A percentile compares a stretch with the other conserved stretches of the same genome.
These are phyloP conservation scores for Anthopleura xanthogrammica DNA, from an alignment of 92 coral and sea anemone genomes.

Conservation along the genomic window DNA sequence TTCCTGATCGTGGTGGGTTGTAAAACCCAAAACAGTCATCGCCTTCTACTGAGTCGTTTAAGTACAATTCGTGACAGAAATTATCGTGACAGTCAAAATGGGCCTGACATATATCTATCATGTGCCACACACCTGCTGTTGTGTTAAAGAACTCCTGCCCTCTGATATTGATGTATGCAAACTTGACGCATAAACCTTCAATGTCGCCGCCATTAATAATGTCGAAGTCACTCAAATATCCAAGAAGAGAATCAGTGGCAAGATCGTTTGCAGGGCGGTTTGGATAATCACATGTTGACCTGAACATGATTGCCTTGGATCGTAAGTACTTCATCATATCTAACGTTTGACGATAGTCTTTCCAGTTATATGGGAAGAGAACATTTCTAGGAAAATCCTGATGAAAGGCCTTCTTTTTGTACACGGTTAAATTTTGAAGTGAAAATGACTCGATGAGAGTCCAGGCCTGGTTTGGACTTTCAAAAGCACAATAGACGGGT, in stretches of 20 bases:
- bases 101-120: not conserved
- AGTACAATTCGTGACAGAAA: not conserved
- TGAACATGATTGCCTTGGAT: not conserved
- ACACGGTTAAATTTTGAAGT: too few species aligned
- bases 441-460: too few species aligned
- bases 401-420: too few species aligned
- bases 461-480: too few species aligned
- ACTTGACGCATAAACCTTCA: not conserved
- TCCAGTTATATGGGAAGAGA: not conserved
- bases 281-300: not conserved
- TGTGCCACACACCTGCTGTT: not conserved
- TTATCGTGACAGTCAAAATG: not conserved
- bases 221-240: not conserved
- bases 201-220: not conserved
- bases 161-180: not conserved
- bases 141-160: not conserved
- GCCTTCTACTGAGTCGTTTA: not conserved
- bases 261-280: not conserved
- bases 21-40: not conserved
- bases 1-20: not conserved
- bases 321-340: not conserved
- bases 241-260: not conserved
- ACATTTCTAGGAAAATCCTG: not conserved
- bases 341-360: slow-evolving; percentile 5
- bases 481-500: too few species aligned